These are phyloP conservation scores for Troilus luridus DNA, from an alignment of 2,888 invertebrate genomes.

Conservation along the genomic window DNA sequence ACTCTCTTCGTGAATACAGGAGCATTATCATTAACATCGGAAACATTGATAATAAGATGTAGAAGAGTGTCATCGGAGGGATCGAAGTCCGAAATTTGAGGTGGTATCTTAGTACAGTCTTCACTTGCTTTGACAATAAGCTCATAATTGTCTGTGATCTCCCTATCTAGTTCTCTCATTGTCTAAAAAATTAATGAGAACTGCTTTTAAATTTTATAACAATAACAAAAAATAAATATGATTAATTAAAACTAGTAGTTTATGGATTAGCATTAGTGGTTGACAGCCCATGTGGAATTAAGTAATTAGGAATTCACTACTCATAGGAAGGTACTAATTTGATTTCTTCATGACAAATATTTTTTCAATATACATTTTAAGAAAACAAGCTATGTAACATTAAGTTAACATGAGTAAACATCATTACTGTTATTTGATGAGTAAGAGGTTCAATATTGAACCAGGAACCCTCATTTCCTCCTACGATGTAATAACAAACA, in stretches of 20 bases:
- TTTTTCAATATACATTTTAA: background rate
- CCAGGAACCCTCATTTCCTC: constrained; percentile 81
- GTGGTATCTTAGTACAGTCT: constrained; percentile 79
- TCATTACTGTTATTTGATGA: constrained; percentile 78
- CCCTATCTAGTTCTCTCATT: constrained; percentile 81
- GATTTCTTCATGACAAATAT: background rate
- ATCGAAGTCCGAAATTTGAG: constrained; percentile 68
- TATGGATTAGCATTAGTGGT: background rate
- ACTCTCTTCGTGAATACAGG: constrained; percentile 85
- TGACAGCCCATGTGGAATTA: too few species aligned
- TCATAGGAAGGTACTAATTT: too few species aligned
- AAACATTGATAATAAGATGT: constrained; percentile 79
- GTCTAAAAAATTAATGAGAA: constrained; percentile 68
- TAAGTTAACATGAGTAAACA: background rate
- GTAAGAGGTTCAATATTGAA: constrained; percentile 82
- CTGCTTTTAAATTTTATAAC: background rate
- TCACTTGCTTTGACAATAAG: constrained; percentile 87
- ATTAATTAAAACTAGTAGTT: background rate
- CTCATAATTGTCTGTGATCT: constrained; percentile 77
- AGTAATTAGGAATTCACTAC: too few species aligned
- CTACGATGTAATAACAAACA: constrained; percentile 94
- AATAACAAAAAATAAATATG: background rate
- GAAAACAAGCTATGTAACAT: background rate
- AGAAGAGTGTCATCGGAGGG: constrained; percentile 78
- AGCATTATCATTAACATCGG: constrained; percentile 92